These are phyloP conservation scores for Burhinus bistriatus DNA, from an alignment of 2,113 vertebrate genomes.

Conservation along the genomic window DNA sequence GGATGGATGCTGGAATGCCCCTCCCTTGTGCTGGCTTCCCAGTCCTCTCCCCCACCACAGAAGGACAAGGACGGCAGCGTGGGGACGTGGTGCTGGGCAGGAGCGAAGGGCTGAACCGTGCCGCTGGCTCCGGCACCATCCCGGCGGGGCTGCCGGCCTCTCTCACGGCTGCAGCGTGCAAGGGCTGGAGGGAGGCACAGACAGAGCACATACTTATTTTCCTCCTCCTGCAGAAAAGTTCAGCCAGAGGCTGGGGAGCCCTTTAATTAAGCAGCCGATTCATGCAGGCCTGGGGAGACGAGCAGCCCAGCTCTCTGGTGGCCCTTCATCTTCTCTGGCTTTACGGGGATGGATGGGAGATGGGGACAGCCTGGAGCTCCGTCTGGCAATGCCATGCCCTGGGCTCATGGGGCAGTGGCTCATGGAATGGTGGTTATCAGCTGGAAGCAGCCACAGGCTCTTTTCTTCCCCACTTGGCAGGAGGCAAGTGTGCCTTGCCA, in stretches of 20 bases:
- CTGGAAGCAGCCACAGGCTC: not conserved
- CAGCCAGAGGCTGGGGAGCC: constrained; percentile 47
- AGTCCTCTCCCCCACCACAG: not conserved
- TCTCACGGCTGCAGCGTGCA: not conserved
- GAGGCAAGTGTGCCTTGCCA: fast-evolving
- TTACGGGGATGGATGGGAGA: fast-evolving
- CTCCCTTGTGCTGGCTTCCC: not conserved
- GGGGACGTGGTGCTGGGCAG: fast-evolving
- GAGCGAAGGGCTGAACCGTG: not conserved
- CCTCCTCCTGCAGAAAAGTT: constrained; percentile 19
- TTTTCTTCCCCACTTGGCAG: not conserved
- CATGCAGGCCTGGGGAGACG: not conserved
- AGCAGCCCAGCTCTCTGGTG: not conserved
- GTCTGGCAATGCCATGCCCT: fast-evolving
- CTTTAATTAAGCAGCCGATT: not conserved
- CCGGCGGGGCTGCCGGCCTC: not conserved
- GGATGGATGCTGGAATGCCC: not conserved
- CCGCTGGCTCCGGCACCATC: not conserved
- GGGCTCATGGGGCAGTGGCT: fast-evolving
- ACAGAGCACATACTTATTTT: not conserved
- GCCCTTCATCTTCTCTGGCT: not conserved
- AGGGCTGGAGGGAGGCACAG: constrained; percentile 9
- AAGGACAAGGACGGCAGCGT: not conserved
- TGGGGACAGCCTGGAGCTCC: not conserved
- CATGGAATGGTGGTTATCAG: not conserved